A percentile compares a stretch with the other conserved stretches of the same genome.
Evolutionary conservation across 2,888 invertebrate species (phyloP).

Genomic region (Xanthia togata): DNA sequence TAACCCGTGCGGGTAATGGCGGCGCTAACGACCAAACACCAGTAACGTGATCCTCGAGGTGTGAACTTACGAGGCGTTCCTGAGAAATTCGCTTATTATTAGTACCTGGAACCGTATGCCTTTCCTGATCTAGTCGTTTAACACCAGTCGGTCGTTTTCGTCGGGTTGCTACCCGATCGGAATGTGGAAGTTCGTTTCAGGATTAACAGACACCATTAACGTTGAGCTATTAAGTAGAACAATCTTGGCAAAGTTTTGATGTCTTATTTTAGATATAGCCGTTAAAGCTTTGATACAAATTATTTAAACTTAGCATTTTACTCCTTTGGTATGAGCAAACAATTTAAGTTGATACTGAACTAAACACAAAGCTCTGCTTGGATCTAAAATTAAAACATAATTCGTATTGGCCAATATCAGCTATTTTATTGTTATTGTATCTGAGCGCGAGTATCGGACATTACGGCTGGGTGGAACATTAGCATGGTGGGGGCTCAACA

Average conservation of each 20-base stretch:
- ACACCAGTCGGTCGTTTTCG: slow-evolving; percentile 48
- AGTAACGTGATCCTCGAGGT: slow-evolving; percentile 75
- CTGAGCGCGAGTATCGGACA: slow-evolving; percentile 58
- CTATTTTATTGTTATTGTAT: slow-evolving; percentile 69
- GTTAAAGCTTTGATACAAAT: slow-evolving; percentile 33
- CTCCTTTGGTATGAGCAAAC: slow-evolving; percentile 20
- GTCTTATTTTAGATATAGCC: slow-evolving; percentile 45
- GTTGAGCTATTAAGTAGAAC: slow-evolving; percentile 51
- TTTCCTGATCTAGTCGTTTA: slow-evolving; percentile 69
- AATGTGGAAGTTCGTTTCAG: slow-evolving; percentile 55
- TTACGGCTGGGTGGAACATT: slow-evolving; percentile 62
- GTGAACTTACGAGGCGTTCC: slow-evolving; percentile 72
- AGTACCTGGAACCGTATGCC: slow-evolving; percentile 72
- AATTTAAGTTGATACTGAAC: slow-evolving; percentile 13
- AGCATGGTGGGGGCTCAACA: slow-evolving; percentile 70
- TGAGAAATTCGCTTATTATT: slow-evolving; percentile 74
- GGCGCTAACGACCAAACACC: slow-evolving; percentile 71
- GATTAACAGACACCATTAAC: slow-evolving; percentile 51
- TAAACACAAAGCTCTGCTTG: slow-evolving; percentile 29
- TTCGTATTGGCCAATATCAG: slow-evolving; percentile 64
- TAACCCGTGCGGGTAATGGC: slow-evolving; percentile 60
- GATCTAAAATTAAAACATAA: slow-evolving; percentile 68
- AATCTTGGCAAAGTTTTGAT: slow-evolving; percentile 52
- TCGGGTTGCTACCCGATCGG: slow-evolving; percentile 51
- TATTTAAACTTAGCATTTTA: slow-evolving; percentile 21